phyloP scores from a whole-genome alignment of 1,140 invertebrate genomes.

The Aphaenogaster floridana region DNA sequence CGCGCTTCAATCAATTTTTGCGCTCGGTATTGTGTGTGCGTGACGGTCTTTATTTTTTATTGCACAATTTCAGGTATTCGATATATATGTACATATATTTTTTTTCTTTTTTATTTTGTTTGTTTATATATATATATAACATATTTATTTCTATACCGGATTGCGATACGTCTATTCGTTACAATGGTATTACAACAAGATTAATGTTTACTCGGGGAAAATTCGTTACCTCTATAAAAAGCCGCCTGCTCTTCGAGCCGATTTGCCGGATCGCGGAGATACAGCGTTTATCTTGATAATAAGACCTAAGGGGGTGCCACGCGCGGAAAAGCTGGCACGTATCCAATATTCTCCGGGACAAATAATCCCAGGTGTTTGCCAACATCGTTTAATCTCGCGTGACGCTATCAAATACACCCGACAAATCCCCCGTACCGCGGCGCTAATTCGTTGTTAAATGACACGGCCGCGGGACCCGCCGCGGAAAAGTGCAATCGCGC shows the following conservation, averaged over 20 bases:
- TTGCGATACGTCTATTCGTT: conserved; percentile 30
- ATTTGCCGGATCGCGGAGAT: conserved; percentile 41
- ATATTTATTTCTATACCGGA: conserved; percentile 29
- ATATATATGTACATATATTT: neutral
- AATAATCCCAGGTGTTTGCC: conserved; percentile 78
- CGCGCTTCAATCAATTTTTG: conserved; percentile 60
- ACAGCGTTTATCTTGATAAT: conserved; percentile 69
- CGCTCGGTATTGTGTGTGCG: neutral
- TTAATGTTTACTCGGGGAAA: conserved; percentile 56
- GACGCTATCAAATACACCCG: conserved; percentile 73
- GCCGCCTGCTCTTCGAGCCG: conserved; percentile 11
- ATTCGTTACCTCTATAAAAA: conserved; percentile 36
- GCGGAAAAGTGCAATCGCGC: conserved; percentile 49
- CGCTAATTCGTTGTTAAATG: conserved; percentile 67
- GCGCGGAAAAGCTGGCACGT: conserved; percentile 70
- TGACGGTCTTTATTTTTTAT: conserved; percentile 42
- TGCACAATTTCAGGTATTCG: neutral
- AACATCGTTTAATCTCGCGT: conserved; percentile 75
- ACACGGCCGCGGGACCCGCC: conserved; percentile 49
- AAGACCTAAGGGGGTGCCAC: conserved; percentile 47
- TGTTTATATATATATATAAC: neutral
- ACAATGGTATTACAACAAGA: conserved; percentile 28
- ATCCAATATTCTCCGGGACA: conserved; percentile 74
- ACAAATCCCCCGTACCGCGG: conserved; percentile 64
- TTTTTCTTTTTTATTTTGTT: neutral